These are phyloP conservation scores for Tragelaphus buxtoni DNA, from an alignment of 2,113 vertebrate species.

Conservation along the genomic window DNA sequence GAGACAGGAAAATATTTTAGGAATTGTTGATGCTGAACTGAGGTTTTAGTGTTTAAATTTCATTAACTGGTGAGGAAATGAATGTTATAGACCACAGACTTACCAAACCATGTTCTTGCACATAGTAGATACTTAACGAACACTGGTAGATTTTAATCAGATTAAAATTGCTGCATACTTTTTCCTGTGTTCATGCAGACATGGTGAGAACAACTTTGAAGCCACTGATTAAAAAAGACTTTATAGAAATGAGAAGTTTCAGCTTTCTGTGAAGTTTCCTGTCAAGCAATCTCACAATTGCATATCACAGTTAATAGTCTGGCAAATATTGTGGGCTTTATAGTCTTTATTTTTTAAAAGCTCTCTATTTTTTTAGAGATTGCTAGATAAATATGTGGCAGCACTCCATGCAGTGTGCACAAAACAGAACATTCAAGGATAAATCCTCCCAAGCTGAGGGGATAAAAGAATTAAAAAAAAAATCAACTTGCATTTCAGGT, in stretches of 20 bases:
- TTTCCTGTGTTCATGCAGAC: neutral
- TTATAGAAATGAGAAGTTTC: conserved; percentile 35
- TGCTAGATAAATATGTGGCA: conserved; percentile 72
- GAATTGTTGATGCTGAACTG: neutral
- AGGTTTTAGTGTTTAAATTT: neutral
- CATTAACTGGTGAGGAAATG: neutral
- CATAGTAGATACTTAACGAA: neutral
- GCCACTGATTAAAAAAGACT: neutral
- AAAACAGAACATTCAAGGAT: conserved; percentile 74
- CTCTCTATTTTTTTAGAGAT: conserved; percentile 59
- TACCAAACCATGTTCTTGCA: neutral
- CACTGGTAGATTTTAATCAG: neutral
- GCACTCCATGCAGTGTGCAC: conserved; percentile 64
- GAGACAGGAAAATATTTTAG: neutral
- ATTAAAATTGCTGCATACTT: neutral
- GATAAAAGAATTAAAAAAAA: conserved; percentile 77
- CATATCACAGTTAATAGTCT: conserved; percentile 72
- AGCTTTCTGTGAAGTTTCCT: conserved; percentile 11
- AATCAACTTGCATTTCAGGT: conserved; percentile 79
- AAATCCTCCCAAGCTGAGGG: conserved; percentile 73
- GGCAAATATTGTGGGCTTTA: conserved; percentile 70
- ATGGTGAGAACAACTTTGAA: neutral
- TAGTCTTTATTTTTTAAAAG: conserved; percentile 79
- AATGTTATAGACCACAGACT: neutral
- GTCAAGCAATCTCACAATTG: conserved; percentile 65